These are phyloP conservation scores for Agrotis ipsilon DNA, from an alignment of 2,888 invertebrate species.

Conservation along the genomic window DNA sequence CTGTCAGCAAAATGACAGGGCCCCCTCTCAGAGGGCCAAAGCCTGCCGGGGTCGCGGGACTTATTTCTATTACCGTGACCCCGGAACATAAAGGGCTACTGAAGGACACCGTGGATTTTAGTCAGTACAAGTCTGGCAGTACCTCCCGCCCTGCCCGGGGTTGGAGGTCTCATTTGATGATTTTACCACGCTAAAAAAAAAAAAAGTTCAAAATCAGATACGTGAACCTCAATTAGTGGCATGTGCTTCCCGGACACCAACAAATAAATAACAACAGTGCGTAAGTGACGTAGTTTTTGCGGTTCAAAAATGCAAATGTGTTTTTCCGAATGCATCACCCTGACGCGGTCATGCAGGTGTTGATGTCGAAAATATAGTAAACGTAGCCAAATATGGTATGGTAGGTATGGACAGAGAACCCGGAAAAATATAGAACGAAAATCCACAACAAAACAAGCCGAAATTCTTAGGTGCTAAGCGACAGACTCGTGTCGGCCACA, in stretches of 20 bases:
- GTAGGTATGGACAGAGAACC: background rate
- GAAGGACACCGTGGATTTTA: too few relatives aligned
- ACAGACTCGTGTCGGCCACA: too few relatives aligned
- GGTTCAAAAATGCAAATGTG: slow-evolving; percentile 24
- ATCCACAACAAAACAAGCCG: background rate
- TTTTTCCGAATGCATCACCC: slow-evolving; percentile 15
- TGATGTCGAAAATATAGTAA: background rate
- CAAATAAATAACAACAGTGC: background rate
- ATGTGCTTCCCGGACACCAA: slow-evolving; percentile 29
- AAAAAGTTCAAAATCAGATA: too few relatives aligned
- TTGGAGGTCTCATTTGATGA: too few relatives aligned
- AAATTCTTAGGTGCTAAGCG: background rate
- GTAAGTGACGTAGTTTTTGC: background rate
- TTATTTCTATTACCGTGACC: too few relatives aligned
- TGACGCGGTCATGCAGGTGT: slow-evolving; percentile 10
- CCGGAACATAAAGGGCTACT: too few relatives aligned
- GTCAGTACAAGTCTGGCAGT: too few relatives aligned
- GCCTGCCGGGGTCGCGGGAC: too few relatives aligned
- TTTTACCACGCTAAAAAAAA: too few relatives aligned
- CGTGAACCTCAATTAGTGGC: slow-evolving; percentile 8
- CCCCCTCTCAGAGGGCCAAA: too few relatives aligned
- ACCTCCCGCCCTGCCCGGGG: too few relatives aligned
- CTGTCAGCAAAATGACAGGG: too few relatives aligned
- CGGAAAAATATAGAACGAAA: background rate
- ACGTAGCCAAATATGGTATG: background rate